These are phyloP conservation scores for Drosophila rufa DNA, from an alignment of 1,140 invertebrate species.

Conservation along the genomic window DNA sequence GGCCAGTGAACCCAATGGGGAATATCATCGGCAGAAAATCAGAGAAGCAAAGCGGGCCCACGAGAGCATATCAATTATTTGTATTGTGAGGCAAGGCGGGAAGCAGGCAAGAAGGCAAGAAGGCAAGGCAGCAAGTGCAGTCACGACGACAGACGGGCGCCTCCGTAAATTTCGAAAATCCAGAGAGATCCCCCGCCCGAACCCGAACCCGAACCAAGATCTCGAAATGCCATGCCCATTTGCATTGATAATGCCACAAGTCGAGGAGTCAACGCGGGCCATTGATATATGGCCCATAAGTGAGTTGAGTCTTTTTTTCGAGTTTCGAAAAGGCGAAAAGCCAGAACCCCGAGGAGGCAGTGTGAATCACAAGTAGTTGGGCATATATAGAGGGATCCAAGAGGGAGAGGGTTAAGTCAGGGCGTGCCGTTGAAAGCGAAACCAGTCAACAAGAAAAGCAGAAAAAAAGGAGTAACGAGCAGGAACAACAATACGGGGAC, in stretches of 20 bases:
- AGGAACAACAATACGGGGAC: slow-evolving; percentile 23
- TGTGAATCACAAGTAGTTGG: slow-evolving; percentile 68
- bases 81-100: slow-evolving; percentile 54
- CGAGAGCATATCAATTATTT: slow-evolving; percentile 74
- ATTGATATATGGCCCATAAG: slow-evolving; percentile 54
- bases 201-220: slow-evolving; percentile 9
- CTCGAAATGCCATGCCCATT: slow-evolving; percentile 43
- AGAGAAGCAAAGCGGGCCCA: slow-evolving; percentile 10
- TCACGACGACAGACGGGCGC: slow-evolving; percentile 35
- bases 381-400: neutral
- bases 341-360: slow-evolving; percentile 33
- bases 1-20: slow-evolving; percentile 21
- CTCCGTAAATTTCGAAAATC: slow-evolving; percentile 10
- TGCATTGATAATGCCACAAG: slow-evolving; percentile 67
- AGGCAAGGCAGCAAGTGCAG: slow-evolving; percentile 23
- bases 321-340: slow-evolving; percentile 46
- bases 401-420: slow-evolving; percentile 3
- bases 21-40: slow-evolving; percentile 30
- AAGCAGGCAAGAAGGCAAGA: slow-evolving; percentile 32
- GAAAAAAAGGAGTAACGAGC: slow-evolving; percentile 54
- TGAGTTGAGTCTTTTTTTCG: slow-evolving; percentile 23
- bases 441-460: slow-evolving; percentile 43
- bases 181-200: neutral
- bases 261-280: slow-evolving; percentile 36
- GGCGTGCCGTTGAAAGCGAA: slow-evolving; percentile 69